These are phyloP conservation scores for Saccostrea echinata DNA, from an alignment of 1,140 invertebrate species.

Conservation along the genomic window DNA sequence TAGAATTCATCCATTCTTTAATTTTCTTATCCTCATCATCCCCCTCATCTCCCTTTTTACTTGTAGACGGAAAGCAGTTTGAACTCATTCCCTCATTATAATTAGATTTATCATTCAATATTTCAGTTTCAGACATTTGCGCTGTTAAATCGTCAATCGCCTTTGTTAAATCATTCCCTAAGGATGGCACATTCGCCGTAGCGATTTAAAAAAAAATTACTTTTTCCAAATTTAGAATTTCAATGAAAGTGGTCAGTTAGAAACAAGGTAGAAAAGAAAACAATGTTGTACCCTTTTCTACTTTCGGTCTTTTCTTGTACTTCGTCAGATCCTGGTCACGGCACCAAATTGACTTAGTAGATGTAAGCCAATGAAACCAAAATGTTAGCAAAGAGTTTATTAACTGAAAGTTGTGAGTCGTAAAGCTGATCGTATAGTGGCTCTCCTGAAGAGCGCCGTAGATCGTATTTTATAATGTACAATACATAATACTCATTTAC, in stretches of 20 bases:
- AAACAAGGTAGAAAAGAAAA: not conserved
- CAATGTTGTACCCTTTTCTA: not conserved
- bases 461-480: not conserved
- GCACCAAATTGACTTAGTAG: not conserved
- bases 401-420: not conserved
- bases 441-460: not conserved
- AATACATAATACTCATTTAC: not conserved
- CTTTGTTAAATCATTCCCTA: not conserved
- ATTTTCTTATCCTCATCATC: not conserved
- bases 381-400: not conserved
- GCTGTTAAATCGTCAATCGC: too few relatives aligned
- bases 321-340: not conserved
- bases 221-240: not conserved
- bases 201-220: not conserved
- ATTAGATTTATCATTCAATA: not conserved
- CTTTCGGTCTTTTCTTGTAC: not conserved
- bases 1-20: not conserved
- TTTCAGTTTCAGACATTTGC: not conserved
- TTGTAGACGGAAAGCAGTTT: not conserved
- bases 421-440: not conserved
- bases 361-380: not conserved
- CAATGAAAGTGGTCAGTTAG: not conserved
- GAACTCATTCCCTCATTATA: not conserved
- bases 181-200: not conserved
- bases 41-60: not conserved